Evolutionary conservation across 2,113 vertebrate species (phyloP).

Genomic region (Mastomys natalensis): DNA sequence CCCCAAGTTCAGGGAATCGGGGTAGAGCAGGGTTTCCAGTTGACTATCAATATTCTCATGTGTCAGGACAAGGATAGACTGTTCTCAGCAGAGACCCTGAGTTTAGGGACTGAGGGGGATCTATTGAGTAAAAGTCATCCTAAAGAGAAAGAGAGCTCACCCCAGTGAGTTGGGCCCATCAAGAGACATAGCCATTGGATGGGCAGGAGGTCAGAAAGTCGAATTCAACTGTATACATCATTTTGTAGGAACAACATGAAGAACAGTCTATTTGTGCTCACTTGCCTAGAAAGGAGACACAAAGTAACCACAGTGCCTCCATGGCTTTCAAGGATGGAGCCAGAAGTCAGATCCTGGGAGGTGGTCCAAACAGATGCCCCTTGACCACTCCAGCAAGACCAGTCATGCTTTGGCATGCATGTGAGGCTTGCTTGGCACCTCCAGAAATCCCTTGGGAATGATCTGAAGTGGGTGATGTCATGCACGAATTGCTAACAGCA

Average conservation of each 20-base stretch:
- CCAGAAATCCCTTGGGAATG: background rate
- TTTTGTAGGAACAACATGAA: background rate
- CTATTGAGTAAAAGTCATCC: background rate
- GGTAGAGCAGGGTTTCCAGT: background rate
- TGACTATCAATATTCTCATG: background rate
- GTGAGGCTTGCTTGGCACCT: background rate
- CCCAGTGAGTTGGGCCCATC: background rate
- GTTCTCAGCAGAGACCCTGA: background rate
- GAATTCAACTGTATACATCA: background rate
- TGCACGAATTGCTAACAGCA: background rate
- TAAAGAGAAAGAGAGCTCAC: background rate
- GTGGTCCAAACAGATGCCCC: accelerated
- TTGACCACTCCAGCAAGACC: background rate
- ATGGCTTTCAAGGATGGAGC: background rate
- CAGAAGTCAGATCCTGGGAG: background rate
- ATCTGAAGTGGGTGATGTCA: background rate
- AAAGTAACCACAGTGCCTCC: no score
- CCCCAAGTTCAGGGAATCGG: background rate
- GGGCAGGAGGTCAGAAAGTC: background rate
- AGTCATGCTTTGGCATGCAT: background rate
- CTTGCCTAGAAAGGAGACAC: background rate
- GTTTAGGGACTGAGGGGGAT: background rate
- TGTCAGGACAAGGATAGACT: background rate
- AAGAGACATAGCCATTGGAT: background rate
- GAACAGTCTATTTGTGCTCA: accelerated